phyloP scores from a whole-genome alignment of 2,888 invertebrate genomes.

The Lasioglossum oenotherae region DNA sequence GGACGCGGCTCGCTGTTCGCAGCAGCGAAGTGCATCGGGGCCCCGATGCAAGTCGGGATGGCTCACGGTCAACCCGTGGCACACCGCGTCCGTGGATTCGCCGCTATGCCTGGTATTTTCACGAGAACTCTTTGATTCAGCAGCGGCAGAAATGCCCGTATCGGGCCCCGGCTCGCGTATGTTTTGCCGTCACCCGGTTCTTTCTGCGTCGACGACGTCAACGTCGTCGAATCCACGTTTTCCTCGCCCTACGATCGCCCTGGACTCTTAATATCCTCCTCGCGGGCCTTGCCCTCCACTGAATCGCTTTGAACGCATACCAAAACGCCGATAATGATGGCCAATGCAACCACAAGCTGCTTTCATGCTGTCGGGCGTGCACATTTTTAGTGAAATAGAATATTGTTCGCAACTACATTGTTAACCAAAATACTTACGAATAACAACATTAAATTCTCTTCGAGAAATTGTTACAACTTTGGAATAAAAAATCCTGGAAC shows the following conservation, averaged over 20 bases:
- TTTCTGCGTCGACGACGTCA: constrained; percentile 41
- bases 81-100: constrained; percentile 72
- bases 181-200: constrained; percentile 72
- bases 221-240: constrained; percentile 45
- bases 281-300: background rate
- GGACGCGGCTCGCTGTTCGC: constrained; percentile 36
- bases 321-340: background rate
- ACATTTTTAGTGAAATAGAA: too few species aligned
- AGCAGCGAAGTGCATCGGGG: constrained; percentile 20
- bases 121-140: constrained; percentile 81
- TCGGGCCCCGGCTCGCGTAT: constrained; percentile 72
- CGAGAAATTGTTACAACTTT: too few species aligned
- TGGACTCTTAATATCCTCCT: background rate
- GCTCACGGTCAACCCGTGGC: constrained; percentile 45
- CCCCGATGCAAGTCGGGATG: constrained; percentile 22
- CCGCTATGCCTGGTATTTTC: constrained; percentile 83
- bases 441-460: too few species aligned
- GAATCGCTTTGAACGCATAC: background rate
- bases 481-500: too few species aligned
- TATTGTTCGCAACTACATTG: too few species aligned
- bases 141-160: constrained; percentile 81
- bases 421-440: too few species aligned
- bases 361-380: too few species aligned
- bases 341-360: too few species aligned
- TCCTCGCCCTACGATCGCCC: background rate